Percentiles rank a stretch among this genome's conserved stretches.
phyloP scores from a whole-genome alignment of 2,113 vertebrate genomes.

The Stegostoma tigrinum region DNA sequence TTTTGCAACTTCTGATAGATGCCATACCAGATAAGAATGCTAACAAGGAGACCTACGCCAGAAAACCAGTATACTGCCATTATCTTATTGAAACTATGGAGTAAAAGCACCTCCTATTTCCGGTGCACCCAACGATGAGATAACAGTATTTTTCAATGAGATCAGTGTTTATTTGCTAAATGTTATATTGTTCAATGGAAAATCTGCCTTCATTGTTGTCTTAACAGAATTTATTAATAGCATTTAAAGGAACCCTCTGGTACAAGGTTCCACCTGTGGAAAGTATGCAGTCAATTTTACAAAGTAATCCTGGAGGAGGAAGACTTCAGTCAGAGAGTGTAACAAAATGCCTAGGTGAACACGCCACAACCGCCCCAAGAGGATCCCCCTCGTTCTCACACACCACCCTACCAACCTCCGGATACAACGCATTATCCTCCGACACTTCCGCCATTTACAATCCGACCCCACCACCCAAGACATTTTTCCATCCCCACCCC shows the following conservation, averaged over 20 bases:
- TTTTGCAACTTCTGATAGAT: neutral
- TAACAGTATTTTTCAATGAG: no score
- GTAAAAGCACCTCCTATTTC: neutral
- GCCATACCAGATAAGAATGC: neutral
- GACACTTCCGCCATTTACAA: no score
- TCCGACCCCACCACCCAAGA: no score
- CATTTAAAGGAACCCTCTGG: neutral
- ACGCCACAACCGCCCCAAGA: no score
- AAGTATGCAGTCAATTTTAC: neutral
- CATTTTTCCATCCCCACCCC: no score
- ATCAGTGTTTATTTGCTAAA: neutral
- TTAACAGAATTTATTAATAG: neutral
- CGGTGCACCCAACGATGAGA: neutral
- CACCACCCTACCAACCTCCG: no score
- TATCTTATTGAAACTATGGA: neutral
- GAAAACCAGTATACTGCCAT: neutral
- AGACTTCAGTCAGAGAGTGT: neutral
- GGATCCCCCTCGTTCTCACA: no score
- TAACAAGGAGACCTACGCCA: neutral
- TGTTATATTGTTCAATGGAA: neutral
- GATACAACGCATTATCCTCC: no score
- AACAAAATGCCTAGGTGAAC: neutral
- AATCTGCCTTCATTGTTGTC: neutral
- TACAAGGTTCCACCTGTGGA: neutral
- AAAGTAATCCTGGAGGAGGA: neutral